Base-by-base conservation (phyloP, 2,888 invertebrate species). In the Hofmannophila pseudospretella region DNA sequence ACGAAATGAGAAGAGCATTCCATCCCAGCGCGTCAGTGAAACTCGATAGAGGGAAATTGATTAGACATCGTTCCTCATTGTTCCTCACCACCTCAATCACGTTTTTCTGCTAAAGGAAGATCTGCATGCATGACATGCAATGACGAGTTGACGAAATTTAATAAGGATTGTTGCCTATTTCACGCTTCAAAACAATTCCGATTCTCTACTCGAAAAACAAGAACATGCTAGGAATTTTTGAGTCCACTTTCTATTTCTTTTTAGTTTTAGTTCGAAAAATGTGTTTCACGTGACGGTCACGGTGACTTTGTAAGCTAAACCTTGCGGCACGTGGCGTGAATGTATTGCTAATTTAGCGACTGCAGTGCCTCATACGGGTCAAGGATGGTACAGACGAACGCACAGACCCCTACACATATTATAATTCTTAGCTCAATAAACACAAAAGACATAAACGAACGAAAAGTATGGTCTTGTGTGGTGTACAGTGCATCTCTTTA, bases 211-310 rank as follows among this genome's bases (percentile, higher is more conserved):
- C 39, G 31, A 42, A 43, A 43, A 45, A 42, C 40, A 36, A 46
- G 42, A 35, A 27, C 33, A 26, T 34, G 37, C 39, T 42, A 29
- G 40, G 42, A 46, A 49, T 47, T 42, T 11, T 34, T 10, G 32
- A 20, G 9, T 10, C 26, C 32, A 35, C 44, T 44, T 44, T 44
- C 44, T 37, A 41, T 39, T 41, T 54, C 47, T 46, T 42, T 43
- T 45, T 45, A 26, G 41, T 54, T 54, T 48, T 41, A 32, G 40
- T 16, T 16, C 5, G 44, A 47, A 45, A 37, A 35, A 48, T 48
- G 47, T 52, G 62, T 62, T 65, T 57, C 58, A 42, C 56, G 58
- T 53, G 53, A 58, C 54, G 57, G 60, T 62, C 55, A 54, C 51
- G 51, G 42, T 33, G 47, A 47, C 50, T 52, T 51, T 55, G 47